Base-by-base conservation (phyloP, 2,888 invertebrate species). In the Limenitis camilla region DNA sequence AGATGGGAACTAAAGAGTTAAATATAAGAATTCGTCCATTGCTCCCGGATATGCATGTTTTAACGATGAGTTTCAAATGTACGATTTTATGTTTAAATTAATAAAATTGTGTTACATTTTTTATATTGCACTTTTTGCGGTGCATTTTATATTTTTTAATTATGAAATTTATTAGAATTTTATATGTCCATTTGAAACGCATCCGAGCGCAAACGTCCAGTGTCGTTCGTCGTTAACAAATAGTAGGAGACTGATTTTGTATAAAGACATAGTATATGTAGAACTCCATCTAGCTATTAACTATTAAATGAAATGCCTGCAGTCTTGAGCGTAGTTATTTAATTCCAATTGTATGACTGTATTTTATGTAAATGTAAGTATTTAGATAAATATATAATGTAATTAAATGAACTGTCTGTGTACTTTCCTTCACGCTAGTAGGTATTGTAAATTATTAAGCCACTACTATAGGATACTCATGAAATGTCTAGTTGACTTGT, bases 211-310 rank as follows among this genome's bases (percentile, higher is more conserved):
- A 55, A 55, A 43, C 78, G 83, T 83, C 83, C 82, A 78, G 64
- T 69, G 69, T 67, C 67, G 72, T 71, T 71, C 78, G 79, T 81
- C 81, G 71, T 76, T 74, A 80, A 82, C 81, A 82, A 83, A 83
- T 81, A 80, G 82, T 83, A 82, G 83, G 85, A 86, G 86, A 86
- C 86, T 87, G 86, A 87, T 84, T 84, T 85, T 86, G 79, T 84
- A 81, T 75, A 76, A 75, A 73, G 69, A 73, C 68, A 73, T 78
- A 78, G 80, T 79, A 76, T 50, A 30, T 40, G 42, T 31, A 30
- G 9, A 27, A 19, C 35, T 43, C 32, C 11, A 32, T 38, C 42
- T 47, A 47, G 47, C 36, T n/a, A n/a, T n/a, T n/a, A n/a, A n/a
- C n/a, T n/a, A n/a, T n/a, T n/a, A n/a, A n/a, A n/a, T n/a, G n/a